Evolutionary conservation across 1,140 invertebrate species (phyloP).

Genomic region (Antheraea mylitta): DNA sequence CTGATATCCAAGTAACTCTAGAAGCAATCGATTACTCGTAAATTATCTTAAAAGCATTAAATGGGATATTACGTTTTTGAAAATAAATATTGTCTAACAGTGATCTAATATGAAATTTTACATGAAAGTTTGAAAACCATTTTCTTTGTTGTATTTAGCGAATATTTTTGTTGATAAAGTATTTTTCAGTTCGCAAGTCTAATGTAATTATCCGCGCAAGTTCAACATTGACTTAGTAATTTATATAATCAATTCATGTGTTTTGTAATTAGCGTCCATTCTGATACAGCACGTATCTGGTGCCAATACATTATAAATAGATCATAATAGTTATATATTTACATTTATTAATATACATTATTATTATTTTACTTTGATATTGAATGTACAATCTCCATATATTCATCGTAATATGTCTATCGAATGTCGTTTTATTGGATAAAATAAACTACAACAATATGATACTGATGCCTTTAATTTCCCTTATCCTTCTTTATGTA

Average conservation of each 20-base stretch:
- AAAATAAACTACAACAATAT: slow-evolving; percentile 43
- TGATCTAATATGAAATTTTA: no score
- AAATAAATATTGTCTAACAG: no score
- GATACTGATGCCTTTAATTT: slow-evolving; percentile 13
- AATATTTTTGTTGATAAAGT: no score
- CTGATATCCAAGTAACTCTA: no score
- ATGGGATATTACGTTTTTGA: no score
- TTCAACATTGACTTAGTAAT: not conserved
- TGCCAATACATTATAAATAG: slow-evolving; percentile 61
- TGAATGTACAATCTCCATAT: slow-evolving; percentile 63
- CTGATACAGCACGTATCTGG: slow-evolving; percentile 33
- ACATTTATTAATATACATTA: slow-evolving; percentile 67
- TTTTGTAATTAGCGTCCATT: slow-evolving; percentile 49
- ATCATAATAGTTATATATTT: slow-evolving; percentile 64
- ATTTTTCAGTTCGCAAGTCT: no score
- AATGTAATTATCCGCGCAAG: not conserved
- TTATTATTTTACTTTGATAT: slow-evolving; percentile 70
- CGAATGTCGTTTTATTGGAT: slow-evolving; percentile 59
- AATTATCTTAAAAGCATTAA: no score
- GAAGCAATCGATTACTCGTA: no score
- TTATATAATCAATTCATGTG: not conserved
- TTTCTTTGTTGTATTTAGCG: no score
- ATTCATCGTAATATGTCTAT: slow-evolving; percentile 66
- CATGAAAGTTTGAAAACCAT: no score
- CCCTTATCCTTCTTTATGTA: not conserved